Evolutionary conservation across 2,797 vertebrate genomes (phyloP).

Genomic region (Myiotriccus ornatus): DNA sequence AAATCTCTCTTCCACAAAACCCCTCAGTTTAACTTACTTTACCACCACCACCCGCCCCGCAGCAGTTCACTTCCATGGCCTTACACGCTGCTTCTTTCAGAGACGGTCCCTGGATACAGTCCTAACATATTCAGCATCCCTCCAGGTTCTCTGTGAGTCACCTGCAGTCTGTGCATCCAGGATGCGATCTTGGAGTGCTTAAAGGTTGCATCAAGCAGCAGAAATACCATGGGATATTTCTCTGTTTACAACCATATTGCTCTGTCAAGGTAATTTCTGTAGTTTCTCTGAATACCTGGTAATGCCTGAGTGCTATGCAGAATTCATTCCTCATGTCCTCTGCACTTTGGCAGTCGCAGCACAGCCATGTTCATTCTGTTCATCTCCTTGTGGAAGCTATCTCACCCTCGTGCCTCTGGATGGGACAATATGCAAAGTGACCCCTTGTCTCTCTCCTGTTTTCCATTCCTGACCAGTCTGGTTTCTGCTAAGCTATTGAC

Average conservation of each 20-base stretch:
- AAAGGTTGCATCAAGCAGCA: neutral
- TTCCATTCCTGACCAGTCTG: neutral
- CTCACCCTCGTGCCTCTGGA: neutral
- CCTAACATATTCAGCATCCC: neutral
- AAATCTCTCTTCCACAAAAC: neutral
- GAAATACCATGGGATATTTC: neutral
- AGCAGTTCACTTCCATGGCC: neutral
- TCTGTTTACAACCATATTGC: neutral
- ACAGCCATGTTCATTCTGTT: neutral
- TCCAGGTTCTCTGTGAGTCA: neutral
- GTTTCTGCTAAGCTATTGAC: neutral
- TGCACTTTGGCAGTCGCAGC: neutral
- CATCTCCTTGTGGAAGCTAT: neutral
- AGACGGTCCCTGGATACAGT: neutral
- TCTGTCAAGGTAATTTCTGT: neutral
- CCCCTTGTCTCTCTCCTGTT: neutral
- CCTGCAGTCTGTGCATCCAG: neutral
- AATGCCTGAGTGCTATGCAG: neutral
- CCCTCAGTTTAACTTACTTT: neutral
- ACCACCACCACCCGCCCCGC: rapidly evolving
- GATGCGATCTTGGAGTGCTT: neutral
- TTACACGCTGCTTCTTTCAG: neutral
- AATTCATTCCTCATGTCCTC: neutral
- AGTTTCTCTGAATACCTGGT: neutral
- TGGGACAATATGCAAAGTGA: neutral